Conservation (phyloP, 2,888 invertebrate genomes). For the Notodonta dromedarius region DNA sequence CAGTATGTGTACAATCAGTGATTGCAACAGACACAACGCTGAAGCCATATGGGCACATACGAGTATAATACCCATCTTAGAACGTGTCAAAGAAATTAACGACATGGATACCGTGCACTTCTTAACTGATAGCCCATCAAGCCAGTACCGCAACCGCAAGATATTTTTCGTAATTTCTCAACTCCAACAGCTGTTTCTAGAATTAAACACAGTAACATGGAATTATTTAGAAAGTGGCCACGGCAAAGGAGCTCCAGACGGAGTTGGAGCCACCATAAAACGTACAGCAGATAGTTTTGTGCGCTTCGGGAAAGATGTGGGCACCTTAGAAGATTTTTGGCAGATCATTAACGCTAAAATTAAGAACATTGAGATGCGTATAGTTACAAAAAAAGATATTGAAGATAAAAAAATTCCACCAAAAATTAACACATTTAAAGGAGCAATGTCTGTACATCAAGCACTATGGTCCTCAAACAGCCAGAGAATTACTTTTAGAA, state of each 20-base stretch:
- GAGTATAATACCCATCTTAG: conserved; percentile 3
- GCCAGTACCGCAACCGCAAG: conserved; percentile 19
- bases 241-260: conserved; percentile 52
- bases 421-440: conserved; percentile 12
- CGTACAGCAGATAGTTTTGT: conserved; percentile 39
- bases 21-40: conserved; percentile 19
- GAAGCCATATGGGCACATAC: conserved; percentile 14
- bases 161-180: conserved; percentile 22
- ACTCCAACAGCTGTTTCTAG: conserved; percentile 10
- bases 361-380: conserved; percentile 13
- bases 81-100: conserved; percentile 14
- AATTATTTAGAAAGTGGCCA: conserved; percentile 49
- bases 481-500: conserved; percentile 9
- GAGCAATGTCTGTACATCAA: conserved; percentile 15
- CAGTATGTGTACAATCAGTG: conserved; percentile 20
- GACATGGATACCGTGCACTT: conserved; percentile 15
- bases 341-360: conserved; percentile 8
- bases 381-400: conserved; percentile 15
- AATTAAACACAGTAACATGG: conserved; percentile 32
- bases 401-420: conserved; percentile 8
- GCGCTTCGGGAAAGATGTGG: conserved; percentile 16
- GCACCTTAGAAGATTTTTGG: conserved; percentile 12
- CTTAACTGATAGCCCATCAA: conserved; percentile 20
- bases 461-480: neutral
- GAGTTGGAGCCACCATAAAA: conserved; percentile 47